A percentile compares a stretch with the other conserved stretches of the same genome.
Evolutionary conservation across 2,888 invertebrate species (phyloP).

Genomic region (Opisthograptis luteolata): DNA sequence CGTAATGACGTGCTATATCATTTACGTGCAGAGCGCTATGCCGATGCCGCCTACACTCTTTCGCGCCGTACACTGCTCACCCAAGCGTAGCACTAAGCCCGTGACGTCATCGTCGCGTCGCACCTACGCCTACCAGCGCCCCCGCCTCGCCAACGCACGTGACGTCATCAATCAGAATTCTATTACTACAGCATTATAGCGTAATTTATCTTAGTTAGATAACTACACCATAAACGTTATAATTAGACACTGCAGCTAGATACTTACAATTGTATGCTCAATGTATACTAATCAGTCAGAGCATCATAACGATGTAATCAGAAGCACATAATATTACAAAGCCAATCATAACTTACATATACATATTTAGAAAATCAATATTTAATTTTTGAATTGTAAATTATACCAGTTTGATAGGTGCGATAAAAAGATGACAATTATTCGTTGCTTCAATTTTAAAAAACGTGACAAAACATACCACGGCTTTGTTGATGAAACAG

Average conservation of each 20-base stretch:
- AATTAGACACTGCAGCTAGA: too few relatives aligned
- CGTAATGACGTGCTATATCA: constrained; percentile 66
- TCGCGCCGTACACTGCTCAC: constrained; percentile 36
- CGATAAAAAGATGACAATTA: too few relatives aligned
- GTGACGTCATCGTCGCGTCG: constrained; percentile 76
- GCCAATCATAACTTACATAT: too few relatives aligned
- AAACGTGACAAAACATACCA: constrained; percentile 15
- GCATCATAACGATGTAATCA: too few relatives aligned
- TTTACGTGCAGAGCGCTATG: constrained; percentile 59
- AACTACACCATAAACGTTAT: constrained; percentile 18
- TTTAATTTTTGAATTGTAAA: too few relatives aligned
- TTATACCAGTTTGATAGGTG: not conserved
- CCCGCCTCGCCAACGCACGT: constrained; percentile 59
- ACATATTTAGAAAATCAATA: too few relatives aligned
- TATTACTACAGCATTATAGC: constrained; percentile 58
- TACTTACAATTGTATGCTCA: too few relatives aligned
- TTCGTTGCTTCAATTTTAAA: too few relatives aligned
- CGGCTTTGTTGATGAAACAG: constrained; percentile 31
- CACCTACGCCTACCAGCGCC: constrained; percentile 59
- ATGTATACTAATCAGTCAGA: too few relatives aligned
- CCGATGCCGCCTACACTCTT: constrained; percentile 47
- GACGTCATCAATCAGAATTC: constrained; percentile 64
- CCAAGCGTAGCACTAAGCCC: constrained; percentile 59
- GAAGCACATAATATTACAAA: too few relatives aligned
- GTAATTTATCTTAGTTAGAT: constrained; percentile 56